Conservation (phyloP, 2,888 invertebrate genomes). For the Sympetrum striolatum region DNA sequence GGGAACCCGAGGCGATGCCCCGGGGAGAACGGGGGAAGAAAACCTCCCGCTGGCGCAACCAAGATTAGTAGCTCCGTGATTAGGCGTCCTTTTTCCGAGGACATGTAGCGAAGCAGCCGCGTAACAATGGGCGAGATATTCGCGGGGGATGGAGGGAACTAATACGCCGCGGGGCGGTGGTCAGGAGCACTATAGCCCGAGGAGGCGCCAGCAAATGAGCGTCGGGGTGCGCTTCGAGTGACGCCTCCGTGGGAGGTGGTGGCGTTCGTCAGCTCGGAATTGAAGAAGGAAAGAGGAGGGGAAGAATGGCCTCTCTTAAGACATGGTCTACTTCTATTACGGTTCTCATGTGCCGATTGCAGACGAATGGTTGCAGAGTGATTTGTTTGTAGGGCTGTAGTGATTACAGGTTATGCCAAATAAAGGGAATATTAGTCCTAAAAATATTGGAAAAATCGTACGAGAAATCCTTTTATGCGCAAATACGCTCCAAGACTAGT, state of each 20-base stretch:
- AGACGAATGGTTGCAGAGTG: background rate
- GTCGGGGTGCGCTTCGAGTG: background rate
- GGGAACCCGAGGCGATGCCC: background rate
- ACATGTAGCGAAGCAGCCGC: background rate
- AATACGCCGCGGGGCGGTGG: slow-evolving; percentile 33
- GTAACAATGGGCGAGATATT: slow-evolving; percentile 34
- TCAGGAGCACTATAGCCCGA: slow-evolving; percentile 1
- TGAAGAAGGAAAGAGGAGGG: background rate
- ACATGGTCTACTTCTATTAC: no score
- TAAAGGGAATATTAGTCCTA: no score
- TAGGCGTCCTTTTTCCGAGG: slow-evolving; percentile 30
- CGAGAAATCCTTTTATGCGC: no score
- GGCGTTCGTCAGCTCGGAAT: background rate
- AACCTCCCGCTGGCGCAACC: slow-evolving; percentile 12
- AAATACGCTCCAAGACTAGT: no score
- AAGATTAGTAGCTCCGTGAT: slow-evolving; percentile 40
- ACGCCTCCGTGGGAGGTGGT: background rate
- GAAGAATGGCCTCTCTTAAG: background rate
- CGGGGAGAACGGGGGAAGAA: slow-evolving; percentile 2
- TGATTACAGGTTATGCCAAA: no score
- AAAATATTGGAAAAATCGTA: no score
- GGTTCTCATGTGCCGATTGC: background rate
- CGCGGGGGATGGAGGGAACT: slow-evolving; percentile 21
- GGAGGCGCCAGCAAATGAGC: slow-evolving; percentile 9
- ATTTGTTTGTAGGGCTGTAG: background rate